Percentiles rank a stretch among this genome's conserved stretches.
phyloP scores from a whole-genome alignment of 1,140 invertebrate genomes.

The Orius insidiosus region DNA sequence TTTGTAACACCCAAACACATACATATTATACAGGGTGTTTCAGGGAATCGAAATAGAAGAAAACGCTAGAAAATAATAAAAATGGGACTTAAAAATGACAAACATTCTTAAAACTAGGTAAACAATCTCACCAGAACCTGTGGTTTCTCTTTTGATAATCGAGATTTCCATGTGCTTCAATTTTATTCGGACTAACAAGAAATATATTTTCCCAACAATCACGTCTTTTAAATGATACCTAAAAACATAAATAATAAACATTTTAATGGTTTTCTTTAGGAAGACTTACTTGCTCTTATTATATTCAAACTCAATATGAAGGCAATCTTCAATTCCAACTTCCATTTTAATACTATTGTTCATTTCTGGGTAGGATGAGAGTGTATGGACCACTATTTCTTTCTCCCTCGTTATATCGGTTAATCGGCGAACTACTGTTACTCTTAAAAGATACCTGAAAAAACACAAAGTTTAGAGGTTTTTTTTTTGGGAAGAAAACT shows the following conservation, averaged over 20 bases:
- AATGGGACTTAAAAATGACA: conserved; percentile 2
- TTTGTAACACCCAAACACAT: too few relatives aligned
- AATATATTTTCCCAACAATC: conserved; percentile 99
- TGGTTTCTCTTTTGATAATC: conserved; percentile 95
- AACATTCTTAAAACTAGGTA: background rate
- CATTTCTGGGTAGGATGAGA: conserved; percentile 95
- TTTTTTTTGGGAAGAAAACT: too few relatives aligned
- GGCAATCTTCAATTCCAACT: conserved; percentile 92
- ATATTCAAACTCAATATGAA: conserved; percentile 99
- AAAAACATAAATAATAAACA: conserved; percentile 23
- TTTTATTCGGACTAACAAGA: conserved; percentile 95
- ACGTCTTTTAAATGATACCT: conserved; percentile 98
- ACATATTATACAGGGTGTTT: too few relatives aligned
- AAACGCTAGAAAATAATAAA: too few relatives aligned
- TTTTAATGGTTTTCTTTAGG: background rate
- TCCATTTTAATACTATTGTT: conserved; percentile 96
- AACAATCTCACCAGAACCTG: conserved; percentile 61
- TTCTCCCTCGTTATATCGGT: conserved; percentile 94
- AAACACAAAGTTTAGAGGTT: background rate
- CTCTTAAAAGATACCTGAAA: conserved; percentile 80
- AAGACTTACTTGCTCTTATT: conserved; percentile 85
- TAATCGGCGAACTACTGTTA: conserved; percentile 82
- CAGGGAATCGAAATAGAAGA: too few relatives aligned
- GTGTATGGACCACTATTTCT: conserved; percentile 91
- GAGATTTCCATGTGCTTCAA: conserved; percentile 99